These are phyloP conservation scores for Parauchenoglanis punctatus DNA, from an alignment of 2,797 vertebrate genomes.

Conservation along the genomic window DNA sequence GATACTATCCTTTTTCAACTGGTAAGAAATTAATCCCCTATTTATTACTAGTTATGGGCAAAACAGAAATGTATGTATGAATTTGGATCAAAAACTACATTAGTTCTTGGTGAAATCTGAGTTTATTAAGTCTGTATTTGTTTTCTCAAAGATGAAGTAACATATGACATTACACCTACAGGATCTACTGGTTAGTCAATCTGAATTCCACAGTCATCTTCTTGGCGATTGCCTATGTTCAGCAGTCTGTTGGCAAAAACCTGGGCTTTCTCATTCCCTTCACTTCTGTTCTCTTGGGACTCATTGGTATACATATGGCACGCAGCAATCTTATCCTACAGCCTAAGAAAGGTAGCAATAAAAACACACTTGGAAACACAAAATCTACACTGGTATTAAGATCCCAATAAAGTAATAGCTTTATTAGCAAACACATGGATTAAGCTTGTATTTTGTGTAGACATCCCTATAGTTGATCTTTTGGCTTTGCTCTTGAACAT, in stretches of 20 bases:
- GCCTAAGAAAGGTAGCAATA: constrained; percentile 83
- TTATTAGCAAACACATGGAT: background rate
- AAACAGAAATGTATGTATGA: background rate
- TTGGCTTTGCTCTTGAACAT: background rate
- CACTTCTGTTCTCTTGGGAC: constrained; percentile 83
- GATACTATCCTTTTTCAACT: constrained; percentile 87
- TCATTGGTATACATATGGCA: constrained; percentile 87
- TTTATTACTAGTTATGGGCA: background rate
- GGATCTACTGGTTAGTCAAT: constrained; percentile 92
- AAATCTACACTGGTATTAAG: background rate
- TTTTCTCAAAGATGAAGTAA: constrained; percentile 9
- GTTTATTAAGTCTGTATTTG: background rate
- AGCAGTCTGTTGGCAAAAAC: constrained; percentile 85
- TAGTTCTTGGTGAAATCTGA: background rate
- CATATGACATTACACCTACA: constrained; percentile 54
- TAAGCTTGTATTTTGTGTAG: background rate
- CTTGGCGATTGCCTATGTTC: constrained; percentile 90
- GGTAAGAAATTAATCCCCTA: constrained; percentile 72
- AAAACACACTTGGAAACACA: background rate
- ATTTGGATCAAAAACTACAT: background rate
- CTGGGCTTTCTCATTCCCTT: constrained; percentile 89
- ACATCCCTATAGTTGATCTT: background rate
- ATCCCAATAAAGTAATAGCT: background rate
- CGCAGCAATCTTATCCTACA: constrained; percentile 84
- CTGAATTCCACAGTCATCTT: constrained; percentile 87